These are phyloP conservation scores for Poecilus cupreus DNA, from an alignment of 2,888 invertebrate species.

Conservation along the genomic window DNA sequence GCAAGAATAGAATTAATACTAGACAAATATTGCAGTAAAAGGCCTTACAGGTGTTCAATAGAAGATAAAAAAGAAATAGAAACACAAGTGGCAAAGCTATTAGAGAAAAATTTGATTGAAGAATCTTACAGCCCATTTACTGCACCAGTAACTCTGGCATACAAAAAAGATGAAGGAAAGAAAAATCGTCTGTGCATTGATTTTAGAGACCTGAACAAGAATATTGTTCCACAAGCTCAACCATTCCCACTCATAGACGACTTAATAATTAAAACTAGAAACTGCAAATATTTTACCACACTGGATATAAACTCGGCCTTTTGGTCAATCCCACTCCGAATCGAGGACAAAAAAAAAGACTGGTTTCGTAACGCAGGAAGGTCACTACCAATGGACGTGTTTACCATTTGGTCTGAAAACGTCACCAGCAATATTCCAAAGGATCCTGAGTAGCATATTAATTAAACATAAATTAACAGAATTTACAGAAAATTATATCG, in stretches of 20 bases:
- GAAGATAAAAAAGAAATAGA: too few species aligned
- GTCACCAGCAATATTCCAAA: constrained; percentile 62
- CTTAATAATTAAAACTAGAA: constrained; percentile 65
- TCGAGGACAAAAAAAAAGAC: constrained; percentile 67
- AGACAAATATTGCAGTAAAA: constrained; percentile 61
- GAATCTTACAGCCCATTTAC: constrained; percentile 64
- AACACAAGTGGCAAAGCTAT: too few species aligned
- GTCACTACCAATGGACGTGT: constrained; percentile 62
- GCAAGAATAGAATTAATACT: constrained; percentile 61
- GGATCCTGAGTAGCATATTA: constrained; percentile 61
- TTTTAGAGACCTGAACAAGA: constrained; percentile 62
- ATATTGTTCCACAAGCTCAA: constrained; percentile 66
- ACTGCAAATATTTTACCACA: constrained; percentile 67
- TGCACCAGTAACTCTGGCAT: constrained; percentile 63
- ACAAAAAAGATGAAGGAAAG: constrained; percentile 65
- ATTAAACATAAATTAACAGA: constrained; percentile 60
- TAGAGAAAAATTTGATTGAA: too few species aligned
- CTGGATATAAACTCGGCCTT: constrained; percentile 69
- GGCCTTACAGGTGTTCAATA: too few species aligned
- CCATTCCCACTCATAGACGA: constrained; percentile 67
- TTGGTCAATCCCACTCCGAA: constrained; percentile 67
- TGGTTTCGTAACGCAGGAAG: constrained; percentile 63
- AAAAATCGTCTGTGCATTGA: too few species aligned
- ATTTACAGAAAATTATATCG: constrained; percentile 61
- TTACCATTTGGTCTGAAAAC: constrained; percentile 63